A percentile compares a stretch with the other conserved stretches of the same genome.
phyloP scores from a whole-genome alignment of 1,140 invertebrate species.

The Gonatopus flavifemur region DNA sequence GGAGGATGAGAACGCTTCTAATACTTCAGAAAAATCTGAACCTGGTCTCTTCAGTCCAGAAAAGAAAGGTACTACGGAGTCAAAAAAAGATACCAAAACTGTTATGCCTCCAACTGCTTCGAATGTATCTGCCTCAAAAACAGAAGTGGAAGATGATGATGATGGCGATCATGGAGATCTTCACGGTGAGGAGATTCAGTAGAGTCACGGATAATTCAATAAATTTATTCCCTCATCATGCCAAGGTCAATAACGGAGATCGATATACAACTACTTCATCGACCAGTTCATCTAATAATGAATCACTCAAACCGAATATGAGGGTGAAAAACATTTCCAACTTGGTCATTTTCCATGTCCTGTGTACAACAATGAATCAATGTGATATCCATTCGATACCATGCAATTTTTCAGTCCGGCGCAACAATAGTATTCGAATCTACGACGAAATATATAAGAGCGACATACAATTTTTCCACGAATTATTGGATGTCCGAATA shows the following conservation, averaged over 20 bases:
- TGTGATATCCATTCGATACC: constrained; percentile 19
- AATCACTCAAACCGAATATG: constrained; percentile 26
- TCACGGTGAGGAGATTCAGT: no score
- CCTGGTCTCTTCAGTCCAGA: constrained; percentile 53
- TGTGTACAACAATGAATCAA: constrained; percentile 10
- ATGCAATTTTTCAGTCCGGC: constrained; percentile 30
- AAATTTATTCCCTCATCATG: constrained; percentile 36
- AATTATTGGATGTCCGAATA: constrained; percentile 35
- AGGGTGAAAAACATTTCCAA: constrained; percentile 25
- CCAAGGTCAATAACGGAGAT: constrained; percentile 42
- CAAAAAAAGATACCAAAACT: constrained; percentile 44
- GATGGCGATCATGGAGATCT: constrained; percentile 57
- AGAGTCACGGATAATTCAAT: no score
- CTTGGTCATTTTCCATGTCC: background rate
- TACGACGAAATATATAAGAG: constrained; percentile 36
- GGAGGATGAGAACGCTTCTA: constrained; percentile 67
- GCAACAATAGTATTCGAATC: constrained; percentile 40
- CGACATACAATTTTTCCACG: constrained; percentile 34
- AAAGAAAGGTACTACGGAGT: constrained; percentile 54
- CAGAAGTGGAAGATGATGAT: constrained; percentile 51
- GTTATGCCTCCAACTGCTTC: constrained; percentile 28
- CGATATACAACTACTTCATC: constrained; percentile 32
- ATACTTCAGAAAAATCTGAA: constrained; percentile 67
- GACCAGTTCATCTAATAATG: constrained; percentile 21
- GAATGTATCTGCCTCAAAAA: constrained; percentile 37